Evolutionary conservation across 2,113 vertebrate species (phyloP), one percentile per base, ranked within the genome.

Genomic region (Oostethus manadensis): DNA sequence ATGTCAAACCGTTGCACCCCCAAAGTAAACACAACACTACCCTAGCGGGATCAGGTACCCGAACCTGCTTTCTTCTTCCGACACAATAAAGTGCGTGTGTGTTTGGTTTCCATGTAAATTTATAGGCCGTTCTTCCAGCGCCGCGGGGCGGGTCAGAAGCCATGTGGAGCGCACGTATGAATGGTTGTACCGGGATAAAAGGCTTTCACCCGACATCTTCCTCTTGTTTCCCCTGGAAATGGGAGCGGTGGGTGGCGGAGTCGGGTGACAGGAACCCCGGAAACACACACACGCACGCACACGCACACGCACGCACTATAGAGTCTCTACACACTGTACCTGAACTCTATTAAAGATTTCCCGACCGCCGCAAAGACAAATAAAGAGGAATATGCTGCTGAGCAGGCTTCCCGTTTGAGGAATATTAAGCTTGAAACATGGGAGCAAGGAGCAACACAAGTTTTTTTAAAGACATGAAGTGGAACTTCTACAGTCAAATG

Each of bases 91-190:
- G 76, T 73, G 76, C 75, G 79, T 84, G 73, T 55, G 71, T 74
- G 61, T 88, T 79, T 71, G 62, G 81, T 88, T 89, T 87, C 86
- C 38, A 81, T 82, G 88, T 84, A 85, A 84, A 88, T 85, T 29
- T 84, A 88, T 86, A 86, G 81, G 79, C 80, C 74, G 64, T 49
- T 76, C 77, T 78, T 87, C 68, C 81, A 74, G 74, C 66, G 80
- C 4, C 20, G 49, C 5, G 17, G 16, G 40, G 60, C 58, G 84
- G 86, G 88, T 86, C 86, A 10, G 68, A 84, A 77, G 86, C 84
- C 73, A 60, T 80, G 79, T 74, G 71, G 76, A 68, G 67, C 50
- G 51, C 73, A 74, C 63, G 64, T 81, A 79, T 84, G 84, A 88
- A 88, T 83, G 84, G 82, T 64, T 66, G 68, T 18, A 76, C 63